Conservation (phyloP, 2,113 vertebrate genomes). For the Promerops cafer region DNA sequence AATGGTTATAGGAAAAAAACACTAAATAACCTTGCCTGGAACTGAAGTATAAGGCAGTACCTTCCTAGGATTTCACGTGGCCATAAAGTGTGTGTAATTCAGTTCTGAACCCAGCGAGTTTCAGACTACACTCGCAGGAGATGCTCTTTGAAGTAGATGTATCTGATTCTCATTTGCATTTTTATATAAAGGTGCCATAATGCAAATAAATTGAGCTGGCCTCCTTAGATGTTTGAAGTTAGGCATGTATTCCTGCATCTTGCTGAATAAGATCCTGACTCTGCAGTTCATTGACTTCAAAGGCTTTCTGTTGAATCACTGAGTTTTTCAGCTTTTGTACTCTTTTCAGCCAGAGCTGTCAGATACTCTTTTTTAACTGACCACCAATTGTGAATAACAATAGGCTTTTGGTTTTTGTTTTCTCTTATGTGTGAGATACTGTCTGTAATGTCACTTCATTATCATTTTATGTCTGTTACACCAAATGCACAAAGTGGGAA, state of each 20-base stretch:
- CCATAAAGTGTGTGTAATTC: not conserved
- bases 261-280: not conserved
- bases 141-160: not conserved
- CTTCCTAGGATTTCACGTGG: not conserved
- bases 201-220: not conserved
- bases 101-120: not conserved
- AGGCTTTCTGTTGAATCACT: not conserved
- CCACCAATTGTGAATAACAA: not conserved
- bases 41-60: not conserved
- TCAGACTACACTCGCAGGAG: not conserved
- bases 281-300: not conserved
- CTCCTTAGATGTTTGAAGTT: not conserved
- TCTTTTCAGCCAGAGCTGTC: not conserved
- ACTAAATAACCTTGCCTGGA: not conserved
- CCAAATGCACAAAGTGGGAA: not conserved
- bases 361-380: not conserved
- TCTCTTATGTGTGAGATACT: not conserved
- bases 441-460: not conserved
- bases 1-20: not conserved
- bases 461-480: not conserved
- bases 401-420: not conserved
- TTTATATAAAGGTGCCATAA: not conserved
- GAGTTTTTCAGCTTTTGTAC: not conserved
- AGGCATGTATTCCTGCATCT: not conserved
- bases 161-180: not conserved